Percentiles rank a stretch among this genome's conserved stretches.
These are phyloP conservation scores for Rhynchophorus ferrugineus DNA, from an alignment of 1,140 invertebrate genomes.

Conservation along the genomic window DNA sequence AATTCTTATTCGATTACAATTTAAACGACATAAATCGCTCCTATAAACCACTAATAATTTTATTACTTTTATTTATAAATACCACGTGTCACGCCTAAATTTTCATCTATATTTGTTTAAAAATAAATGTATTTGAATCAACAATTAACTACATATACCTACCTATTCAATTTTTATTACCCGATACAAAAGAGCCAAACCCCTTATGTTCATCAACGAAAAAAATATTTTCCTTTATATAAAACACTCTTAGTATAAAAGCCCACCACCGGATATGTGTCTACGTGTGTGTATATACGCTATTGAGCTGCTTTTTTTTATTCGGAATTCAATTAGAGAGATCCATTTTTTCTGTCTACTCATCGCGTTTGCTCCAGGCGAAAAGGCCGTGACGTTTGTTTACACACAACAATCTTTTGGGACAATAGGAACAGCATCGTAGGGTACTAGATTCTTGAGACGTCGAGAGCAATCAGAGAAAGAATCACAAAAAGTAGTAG, in stretches of 20 bases:
- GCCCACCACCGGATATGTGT: background rate
- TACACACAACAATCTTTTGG: slow-evolving; percentile 12
- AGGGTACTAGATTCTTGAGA: slow-evolving; percentile 12
- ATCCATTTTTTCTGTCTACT: slow-evolving; percentile 19
- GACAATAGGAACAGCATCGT: slow-evolving; percentile 2
- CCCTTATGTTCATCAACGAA: background rate
- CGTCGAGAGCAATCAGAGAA: slow-evolving; percentile 2
- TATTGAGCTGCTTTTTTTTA: slow-evolving; percentile 10
- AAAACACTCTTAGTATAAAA: background rate
- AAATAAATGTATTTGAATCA: no score
- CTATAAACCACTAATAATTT: no score
- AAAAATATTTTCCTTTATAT: background rate
- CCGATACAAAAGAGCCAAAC: background rate
- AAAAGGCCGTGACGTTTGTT: slow-evolving; percentile 18
- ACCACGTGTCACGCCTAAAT: no score
- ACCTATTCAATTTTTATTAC: background rate
- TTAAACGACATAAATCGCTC: no score
- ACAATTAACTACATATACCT: no score
- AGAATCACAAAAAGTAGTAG: slow-evolving; percentile 10
- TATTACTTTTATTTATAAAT: no score
- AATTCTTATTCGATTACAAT: no score
- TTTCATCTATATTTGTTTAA: no score
- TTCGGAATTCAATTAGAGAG: slow-evolving; percentile 21
- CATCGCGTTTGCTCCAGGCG: slow-evolving; percentile 13
- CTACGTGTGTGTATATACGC: slow-evolving; percentile 17